phyloP scores from a whole-genome alignment of 2,113 vertebrate species.

The Poicephalus gulielmi region DNA sequence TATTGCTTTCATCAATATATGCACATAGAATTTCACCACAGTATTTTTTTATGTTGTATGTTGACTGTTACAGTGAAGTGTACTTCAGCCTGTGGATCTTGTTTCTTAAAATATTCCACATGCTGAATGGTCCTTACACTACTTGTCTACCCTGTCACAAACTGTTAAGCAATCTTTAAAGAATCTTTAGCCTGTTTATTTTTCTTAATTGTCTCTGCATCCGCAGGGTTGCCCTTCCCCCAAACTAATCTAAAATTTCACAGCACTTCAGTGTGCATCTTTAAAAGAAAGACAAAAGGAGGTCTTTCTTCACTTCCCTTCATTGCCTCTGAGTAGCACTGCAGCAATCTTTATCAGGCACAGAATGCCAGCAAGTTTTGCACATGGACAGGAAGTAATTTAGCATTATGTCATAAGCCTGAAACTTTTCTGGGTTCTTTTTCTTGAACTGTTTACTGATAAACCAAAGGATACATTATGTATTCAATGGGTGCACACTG shows the following conservation, averaged over 20 bases:
- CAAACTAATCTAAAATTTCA: constrained; percentile 13
- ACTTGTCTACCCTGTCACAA: not conserved
- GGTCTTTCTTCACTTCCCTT: not conserved
- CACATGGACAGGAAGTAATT: not conserved
- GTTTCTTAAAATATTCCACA: not conserved
- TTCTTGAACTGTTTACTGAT: not conserved
- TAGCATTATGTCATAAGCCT: not conserved
- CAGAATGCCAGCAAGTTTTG: not conserved
- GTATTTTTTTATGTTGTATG: not conserved
- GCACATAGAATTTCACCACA: not conserved
- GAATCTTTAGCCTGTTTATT: not conserved
- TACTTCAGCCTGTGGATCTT: not conserved
- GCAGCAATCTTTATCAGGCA: not conserved
- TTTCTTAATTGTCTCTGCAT: not conserved
- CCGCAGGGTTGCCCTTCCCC: not conserved
- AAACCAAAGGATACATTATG: not conserved
- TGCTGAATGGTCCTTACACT: not conserved
- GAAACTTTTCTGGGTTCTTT: not conserved
- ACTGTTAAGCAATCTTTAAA: not conserved
- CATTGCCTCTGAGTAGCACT: not conserved
- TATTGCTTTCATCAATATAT: not conserved
- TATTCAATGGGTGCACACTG: not conserved
- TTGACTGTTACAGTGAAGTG: not conserved
- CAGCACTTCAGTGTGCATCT: not conserved
- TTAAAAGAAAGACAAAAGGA: constrained; percentile 8